phyloP scores from a whole-genome alignment of 2,888 invertebrate species.

The Atherix ibis region DNA sequence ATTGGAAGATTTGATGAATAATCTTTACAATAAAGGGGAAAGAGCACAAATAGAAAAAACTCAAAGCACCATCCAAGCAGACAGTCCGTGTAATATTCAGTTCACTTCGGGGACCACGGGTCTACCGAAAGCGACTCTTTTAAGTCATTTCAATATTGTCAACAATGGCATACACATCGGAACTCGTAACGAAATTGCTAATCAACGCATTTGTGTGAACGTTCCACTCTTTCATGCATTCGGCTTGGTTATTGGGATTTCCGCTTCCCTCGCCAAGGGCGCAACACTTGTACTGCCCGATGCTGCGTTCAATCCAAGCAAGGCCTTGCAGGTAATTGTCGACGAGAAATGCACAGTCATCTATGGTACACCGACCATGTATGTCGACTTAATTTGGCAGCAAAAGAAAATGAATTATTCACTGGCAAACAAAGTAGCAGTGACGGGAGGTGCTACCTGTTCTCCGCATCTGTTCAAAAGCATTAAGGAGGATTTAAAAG shows the following conservation, averaged over 20 bases:
- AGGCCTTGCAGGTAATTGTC: slow-evolving; percentile 44
- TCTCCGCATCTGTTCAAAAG: slow-evolving; percentile 42
- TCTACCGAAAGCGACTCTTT: slow-evolving; percentile 54
- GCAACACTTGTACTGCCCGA: slow-evolving; percentile 45
- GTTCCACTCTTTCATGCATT: slow-evolving; percentile 74
- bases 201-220: slow-evolving; percentile 40
- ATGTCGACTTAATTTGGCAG: slow-evolving; percentile 50
- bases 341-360: slow-evolving; percentile 54
- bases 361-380: slow-evolving; percentile 78
- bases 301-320: slow-evolving; percentile 41
- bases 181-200: slow-evolving; percentile 31
- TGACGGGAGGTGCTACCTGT: slow-evolving; percentile 59
- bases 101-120: slow-evolving; percentile 76
- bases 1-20: slow-evolving; percentile 30
- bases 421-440: slow-evolving; percentile 37
- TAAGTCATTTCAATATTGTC: slow-evolving; percentile 54
- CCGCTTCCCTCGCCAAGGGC: slow-evolving; percentile 42
- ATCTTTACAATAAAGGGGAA: too few species aligned
- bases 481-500: slow-evolving; percentile 34
- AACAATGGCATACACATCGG: slow-evolving; percentile 60
- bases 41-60: slow-evolving; percentile 16
- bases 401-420: slow-evolving; percentile 30
- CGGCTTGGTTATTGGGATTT: slow-evolving; percentile 48
- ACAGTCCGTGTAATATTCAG: slow-evolving; percentile 57
- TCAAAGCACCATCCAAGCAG: slow-evolving; percentile 44